Percentiles rank a stretch among this genome's conserved stretches.
Conservation (phyloP, 1,140 invertebrate genomes). For the Akabosia matsudoensis region DNA sequence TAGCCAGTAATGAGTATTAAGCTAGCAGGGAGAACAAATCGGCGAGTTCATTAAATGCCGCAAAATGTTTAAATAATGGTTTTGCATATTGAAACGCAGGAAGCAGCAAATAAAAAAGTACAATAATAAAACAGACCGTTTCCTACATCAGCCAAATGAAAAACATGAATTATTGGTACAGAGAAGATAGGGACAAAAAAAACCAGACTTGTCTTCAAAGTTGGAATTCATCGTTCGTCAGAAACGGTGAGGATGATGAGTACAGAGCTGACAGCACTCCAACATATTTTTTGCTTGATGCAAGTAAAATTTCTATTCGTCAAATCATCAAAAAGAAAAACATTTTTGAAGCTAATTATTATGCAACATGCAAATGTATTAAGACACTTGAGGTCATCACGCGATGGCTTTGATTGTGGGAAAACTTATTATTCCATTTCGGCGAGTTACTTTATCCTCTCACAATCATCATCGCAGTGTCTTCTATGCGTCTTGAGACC, state of each 20-base stretch:
- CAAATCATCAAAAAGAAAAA: conserved; percentile 19
- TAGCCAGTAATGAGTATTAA: no score
- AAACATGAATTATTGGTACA: no score
- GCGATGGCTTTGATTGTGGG: conserved; percentile 46
- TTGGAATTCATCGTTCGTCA: no score
- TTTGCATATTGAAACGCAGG: no score
- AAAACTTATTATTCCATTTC: conserved; percentile 32
- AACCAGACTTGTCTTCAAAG: no score
- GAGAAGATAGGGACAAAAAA: no score
- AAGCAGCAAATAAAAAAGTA: no score
- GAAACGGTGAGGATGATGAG: conserved; percentile 5
- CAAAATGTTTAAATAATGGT: no score
- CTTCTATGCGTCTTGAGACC: neutral
- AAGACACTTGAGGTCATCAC: conserved; percentile 48
- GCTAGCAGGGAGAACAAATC: no score
- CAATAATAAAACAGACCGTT: no score
- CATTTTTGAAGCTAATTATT: conserved; percentile 45
- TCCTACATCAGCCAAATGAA: no score
- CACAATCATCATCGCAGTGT: neutral
- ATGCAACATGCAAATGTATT: conserved; percentile 48
- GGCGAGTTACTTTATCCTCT: neutral
- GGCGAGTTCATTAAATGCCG: no score
- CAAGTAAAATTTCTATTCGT: conserved; percentile 16
- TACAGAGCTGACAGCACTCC: neutral
- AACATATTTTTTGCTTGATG: neutral